A percentile compares a stretch with the other conserved stretches of the same genome.
Conservation (phyloP, 2,113 vertebrate genomes). For the Donacobius atricapilla region DNA sequence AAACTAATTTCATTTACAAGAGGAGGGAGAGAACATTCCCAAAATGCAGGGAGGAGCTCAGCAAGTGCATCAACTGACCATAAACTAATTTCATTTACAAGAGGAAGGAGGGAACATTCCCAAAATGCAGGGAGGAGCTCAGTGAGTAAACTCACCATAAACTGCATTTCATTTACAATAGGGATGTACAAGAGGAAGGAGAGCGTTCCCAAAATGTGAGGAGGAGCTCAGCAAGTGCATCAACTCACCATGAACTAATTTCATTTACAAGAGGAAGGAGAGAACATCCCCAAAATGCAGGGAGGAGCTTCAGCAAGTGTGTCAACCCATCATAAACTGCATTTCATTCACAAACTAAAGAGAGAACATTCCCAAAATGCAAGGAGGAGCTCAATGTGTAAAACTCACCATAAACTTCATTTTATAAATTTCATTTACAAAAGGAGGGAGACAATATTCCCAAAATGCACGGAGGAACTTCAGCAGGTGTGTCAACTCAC, state of each 20-base stretch:
- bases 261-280: accelerated
- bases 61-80: no score
- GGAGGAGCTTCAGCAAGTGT: neutral
- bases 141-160: neutral
- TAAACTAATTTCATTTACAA: no score
- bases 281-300: neutral
- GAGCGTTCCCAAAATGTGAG: no score
- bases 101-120: no score
- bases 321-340: neutral
- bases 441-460: neutral
- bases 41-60: no score
- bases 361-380: neutral
- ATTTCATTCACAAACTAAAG: neutral
- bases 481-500: neutral
- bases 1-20: no score
- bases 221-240: no score
- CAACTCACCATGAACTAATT: neutral
- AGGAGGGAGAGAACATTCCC: no score
- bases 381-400: neutral
- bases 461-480: neutral
- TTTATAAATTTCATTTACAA: neutral
- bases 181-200: no score
- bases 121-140: no score
- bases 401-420: no score
- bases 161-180: no score